Base-by-base conservation (phyloP, 2,888 invertebrate genomes). In the Stramonita haemastoma region DNA sequence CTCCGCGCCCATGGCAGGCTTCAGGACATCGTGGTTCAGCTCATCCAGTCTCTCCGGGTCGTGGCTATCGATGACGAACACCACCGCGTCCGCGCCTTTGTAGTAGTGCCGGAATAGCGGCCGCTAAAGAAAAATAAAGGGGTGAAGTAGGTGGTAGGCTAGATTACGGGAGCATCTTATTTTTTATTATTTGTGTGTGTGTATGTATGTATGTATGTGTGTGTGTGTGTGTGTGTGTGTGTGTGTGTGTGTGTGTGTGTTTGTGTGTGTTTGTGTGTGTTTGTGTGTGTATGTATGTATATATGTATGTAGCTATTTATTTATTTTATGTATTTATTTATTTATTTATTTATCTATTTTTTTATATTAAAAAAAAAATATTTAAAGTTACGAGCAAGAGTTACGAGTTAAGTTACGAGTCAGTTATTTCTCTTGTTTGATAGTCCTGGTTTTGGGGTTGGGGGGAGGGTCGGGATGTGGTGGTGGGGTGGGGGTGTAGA, bases 71-170 rank as follows among this genome's bases (percentile, higher is more conserved):
- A 95, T 93, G 73, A 95, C 93, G 56, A 94, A 93, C 19, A 95
- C 93, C n/a, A 95, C 95, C 17, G 95, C 95, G 90, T 94, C 94
- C 0, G 94, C 93, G 5, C 94, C 94, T 91, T 94, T 94, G 92
- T 94, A 95, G 91, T 95, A 95, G 90, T 94, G 94, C 1, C 94
- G 93, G 92, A 94, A 94, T 77, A 95, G 89, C 0, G 95, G 94
- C 4, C 95, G 92, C 95, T 95, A 92, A 90, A 92, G 34, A 84
- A 11, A 29, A 29, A 22, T 4, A 70, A 5, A 70, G 70, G 70
- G 26, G 70, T n/a, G n/a, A n/a, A n/a, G n/a, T n/a, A n/a, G n/a
- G n/a, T n/a, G n/a, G n/a, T n/a, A n/a, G n/a, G n/a, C n/a, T n/a
- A n/a, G 57, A 57, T 57, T 13, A 57, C 57, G 57, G 57, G 57